Evolutionary conservation across 2,113 vertebrate genomes (phyloP), one percentile per base, ranked within the genome.

Genomic region (Damaliscus lunatus): DNA sequence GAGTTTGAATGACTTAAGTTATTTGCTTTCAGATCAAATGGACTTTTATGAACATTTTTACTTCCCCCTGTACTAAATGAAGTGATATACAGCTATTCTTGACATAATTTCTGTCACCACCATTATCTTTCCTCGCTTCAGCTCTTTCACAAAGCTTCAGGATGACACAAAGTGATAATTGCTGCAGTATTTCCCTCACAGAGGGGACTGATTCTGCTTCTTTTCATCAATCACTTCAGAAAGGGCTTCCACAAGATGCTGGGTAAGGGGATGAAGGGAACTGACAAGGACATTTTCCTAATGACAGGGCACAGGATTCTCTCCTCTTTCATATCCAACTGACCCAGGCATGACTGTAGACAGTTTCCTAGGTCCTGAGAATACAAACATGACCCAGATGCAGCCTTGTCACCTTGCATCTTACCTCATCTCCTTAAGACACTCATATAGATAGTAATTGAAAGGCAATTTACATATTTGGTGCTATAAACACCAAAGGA

Each of bases 1-100:
- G n/a, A 83, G 59, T 97, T 94, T 96, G 96, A 98, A 97, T 95
- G 96, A 96, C 97, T 97, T 84, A 90, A 98, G 96, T 90, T 93
- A 97, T 98, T 98, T 98, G 97, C 97, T 96, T 98, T 96, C 96
- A 98, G 97, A 98, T 87, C 96, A 98, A 98, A 98, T 83, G 98
- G 95, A 98, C 81, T 91, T 98, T 98, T 97, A 96, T 77, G 93
- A 98, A 95, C 94, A 71, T 96, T 98, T 96, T 96, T 96, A 97
- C 98, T 96, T 96, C 98, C 53, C 74, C 96, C 64, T 94, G 81
- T 89, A 97, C 97, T 97, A 98, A 98, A 98, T 94, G 94, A 98
- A 98, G 96, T 97, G 95, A 97, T 98, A 92, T 97, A 97, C 81
- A 80, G 90, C 81, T 46, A 92, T 90, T 97, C 97, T 96, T 81